A percentile compares a stretch with the other conserved stretches of the same genome.
Evolutionary conservation across 2,113 vertebrate species (phyloP).

Genomic region (Penelope pileata): DNA sequence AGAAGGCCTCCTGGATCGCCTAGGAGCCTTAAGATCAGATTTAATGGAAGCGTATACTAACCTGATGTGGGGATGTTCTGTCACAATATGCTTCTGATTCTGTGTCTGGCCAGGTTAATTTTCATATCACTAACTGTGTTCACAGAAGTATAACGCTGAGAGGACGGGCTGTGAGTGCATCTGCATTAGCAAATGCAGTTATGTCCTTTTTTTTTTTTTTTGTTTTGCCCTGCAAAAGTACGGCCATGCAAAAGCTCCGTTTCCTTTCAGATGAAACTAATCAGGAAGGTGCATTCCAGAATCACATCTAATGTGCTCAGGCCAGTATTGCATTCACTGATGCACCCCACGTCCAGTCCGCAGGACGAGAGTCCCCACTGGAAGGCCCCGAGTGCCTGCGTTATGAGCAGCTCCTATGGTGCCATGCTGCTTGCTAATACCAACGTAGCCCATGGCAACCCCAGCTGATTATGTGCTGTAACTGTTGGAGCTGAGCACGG

Average conservation of each 20-base stretch:
- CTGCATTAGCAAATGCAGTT: neutral
- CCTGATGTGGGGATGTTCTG: neutral
- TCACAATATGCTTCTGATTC: rapidly evolving
- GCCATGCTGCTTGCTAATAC: rapidly evolving
- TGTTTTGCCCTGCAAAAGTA: neutral
- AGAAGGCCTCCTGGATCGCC: neutral
- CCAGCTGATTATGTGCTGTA: neutral
- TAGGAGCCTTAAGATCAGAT: neutral
- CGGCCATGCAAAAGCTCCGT: neutral
- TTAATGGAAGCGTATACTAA: neutral
- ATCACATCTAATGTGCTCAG: neutral
- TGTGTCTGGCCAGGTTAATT: neutral
- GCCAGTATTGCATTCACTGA: neutral
- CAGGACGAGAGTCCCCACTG: neutral
- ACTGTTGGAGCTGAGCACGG: neutral
- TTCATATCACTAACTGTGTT: neutral
- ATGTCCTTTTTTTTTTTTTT: neutral
- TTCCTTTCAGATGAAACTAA: neutral
- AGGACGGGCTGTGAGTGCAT: neutral
- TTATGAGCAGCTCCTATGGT: neutral
- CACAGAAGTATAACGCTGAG: neutral
- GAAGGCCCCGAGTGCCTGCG: rapidly evolving
- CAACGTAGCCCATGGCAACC: neutral
- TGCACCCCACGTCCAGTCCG: neutral
- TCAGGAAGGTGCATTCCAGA: neutral